Conservation (phyloP, 2,888 invertebrate species). For the Drosophila rubida region DNA sequence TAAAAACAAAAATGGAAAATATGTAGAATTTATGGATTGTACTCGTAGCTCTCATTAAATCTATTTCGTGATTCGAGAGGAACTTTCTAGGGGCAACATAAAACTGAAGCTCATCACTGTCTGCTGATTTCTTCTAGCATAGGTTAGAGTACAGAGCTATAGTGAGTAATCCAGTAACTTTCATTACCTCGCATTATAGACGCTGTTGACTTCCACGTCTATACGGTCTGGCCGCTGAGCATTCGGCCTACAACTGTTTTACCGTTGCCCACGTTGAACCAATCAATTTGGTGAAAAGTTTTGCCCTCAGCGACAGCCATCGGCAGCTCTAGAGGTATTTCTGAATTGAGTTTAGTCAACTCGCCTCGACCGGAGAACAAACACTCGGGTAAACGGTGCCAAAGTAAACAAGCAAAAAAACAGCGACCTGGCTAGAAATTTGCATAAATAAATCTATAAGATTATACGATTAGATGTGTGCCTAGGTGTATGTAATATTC, state of each 20-base stretch:
- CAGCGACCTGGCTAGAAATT: constrained; percentile 31
- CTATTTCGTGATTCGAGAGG: neutral
- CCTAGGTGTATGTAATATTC: neutral
- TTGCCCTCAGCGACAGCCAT: constrained; percentile 39
- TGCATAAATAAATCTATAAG: constrained; percentile 45
- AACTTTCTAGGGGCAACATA: neutral
- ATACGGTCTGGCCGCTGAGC: constrained; percentile 5
- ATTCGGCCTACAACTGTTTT: constrained; percentile 49
- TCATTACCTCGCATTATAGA: constrained; percentile 3
- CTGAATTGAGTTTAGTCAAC: neutral
- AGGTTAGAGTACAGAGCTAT: neutral
- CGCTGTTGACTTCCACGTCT: neutral
- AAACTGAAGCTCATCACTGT: neutral
- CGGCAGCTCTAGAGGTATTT: constrained; percentile 32
- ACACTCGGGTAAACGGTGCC: constrained; percentile 48
- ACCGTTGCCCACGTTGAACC: constrained; percentile 40
- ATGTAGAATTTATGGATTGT: no score
- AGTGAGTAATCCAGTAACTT: constrained; percentile 2
- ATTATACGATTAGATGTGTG: neutral
- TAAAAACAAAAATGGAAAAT: no score
- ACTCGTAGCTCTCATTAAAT: neutral
- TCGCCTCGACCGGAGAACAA: constrained; percentile 10
- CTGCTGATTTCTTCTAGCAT: neutral
- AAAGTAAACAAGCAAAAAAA: constrained; percentile 34
- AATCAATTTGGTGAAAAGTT: constrained; percentile 57